phyloP scores from a whole-genome alignment of 2,888 invertebrate genomes.

The Apantesis nais region DNA sequence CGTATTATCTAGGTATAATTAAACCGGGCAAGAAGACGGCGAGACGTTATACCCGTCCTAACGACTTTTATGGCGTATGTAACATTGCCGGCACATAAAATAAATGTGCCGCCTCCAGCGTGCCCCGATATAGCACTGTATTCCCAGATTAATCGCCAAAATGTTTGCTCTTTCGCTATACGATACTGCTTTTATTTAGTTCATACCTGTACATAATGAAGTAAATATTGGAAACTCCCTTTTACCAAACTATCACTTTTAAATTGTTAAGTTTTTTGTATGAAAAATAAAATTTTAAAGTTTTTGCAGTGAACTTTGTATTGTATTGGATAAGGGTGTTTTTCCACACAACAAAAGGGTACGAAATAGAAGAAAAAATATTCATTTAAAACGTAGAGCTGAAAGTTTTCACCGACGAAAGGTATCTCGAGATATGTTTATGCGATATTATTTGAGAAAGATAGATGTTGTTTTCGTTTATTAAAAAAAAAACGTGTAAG shows the following conservation, averaged over 20 bases:
- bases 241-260: constrained; percentile 47
- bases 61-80: constrained; percentile 86
- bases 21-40: constrained; percentile 83
- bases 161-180: constrained; percentile 79
- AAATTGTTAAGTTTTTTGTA: constrained; percentile 40
- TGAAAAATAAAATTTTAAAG: no score
- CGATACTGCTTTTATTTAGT: constrained; percentile 66
- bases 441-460: constrained; percentile 23
- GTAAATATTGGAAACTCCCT: constrained; percentile 64
- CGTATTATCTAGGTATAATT: constrained; percentile 83
- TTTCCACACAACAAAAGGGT: constrained; percentile 29
- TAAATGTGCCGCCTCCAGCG: constrained; percentile 82
- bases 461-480: constrained; percentile 18
- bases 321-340: constrained; percentile 31
- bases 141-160: constrained; percentile 82
- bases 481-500: background rate
- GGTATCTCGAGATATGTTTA: constrained; percentile 29
- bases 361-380: constrained; percentile 33
- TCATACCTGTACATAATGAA: constrained; percentile 67
- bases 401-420: constrained; percentile 36
- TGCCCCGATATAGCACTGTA: constrained; percentile 73
- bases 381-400: constrained; percentile 14
- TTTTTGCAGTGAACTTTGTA: constrained; percentile 44
- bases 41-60: constrained; percentile 84
- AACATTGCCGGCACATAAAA: constrained; percentile 85